phyloP scores from a whole-genome alignment of 1,140 invertebrate genomes.

The Polypedilum pembai region DNA sequence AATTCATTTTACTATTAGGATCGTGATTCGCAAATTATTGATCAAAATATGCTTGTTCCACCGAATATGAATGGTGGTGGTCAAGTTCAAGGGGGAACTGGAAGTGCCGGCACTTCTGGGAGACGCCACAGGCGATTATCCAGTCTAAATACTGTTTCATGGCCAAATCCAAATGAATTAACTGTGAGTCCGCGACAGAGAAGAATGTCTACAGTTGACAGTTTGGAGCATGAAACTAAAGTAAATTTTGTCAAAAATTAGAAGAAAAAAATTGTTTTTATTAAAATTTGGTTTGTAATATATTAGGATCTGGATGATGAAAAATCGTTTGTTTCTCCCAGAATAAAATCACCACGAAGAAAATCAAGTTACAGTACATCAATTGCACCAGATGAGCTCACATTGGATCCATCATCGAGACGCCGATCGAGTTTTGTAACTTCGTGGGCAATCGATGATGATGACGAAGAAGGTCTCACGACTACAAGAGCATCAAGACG shows the following conservation, averaged over 20 bases:
- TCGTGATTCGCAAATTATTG: background rate
- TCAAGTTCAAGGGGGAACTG: background rate
- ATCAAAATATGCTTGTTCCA: slow-evolving; percentile 25
- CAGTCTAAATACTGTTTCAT: slow-evolving; percentile 42
- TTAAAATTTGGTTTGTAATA: background rate
- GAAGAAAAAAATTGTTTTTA: background rate
- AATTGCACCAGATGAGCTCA: background rate
- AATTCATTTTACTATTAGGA: background rate
- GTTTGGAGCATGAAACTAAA: background rate
- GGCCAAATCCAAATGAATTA: slow-evolving; percentile 32
- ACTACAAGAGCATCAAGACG: background rate
- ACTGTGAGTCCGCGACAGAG: background rate
- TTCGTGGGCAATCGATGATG: background rate
- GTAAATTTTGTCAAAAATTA: background rate
- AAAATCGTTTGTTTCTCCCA: background rate
- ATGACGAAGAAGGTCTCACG: background rate
- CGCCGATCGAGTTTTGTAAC: background rate
- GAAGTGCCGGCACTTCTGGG: slow-evolving; percentile 2
- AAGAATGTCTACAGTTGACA: slow-evolving; percentile 7
- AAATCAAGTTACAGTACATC: background rate
- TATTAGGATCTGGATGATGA: background rate
- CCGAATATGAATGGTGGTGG: slow-evolving; percentile 1
- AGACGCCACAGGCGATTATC: slow-evolving; percentile 40
- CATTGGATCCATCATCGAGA: slow-evolving; percentile 20
- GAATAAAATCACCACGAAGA: background rate